phyloP scores from a whole-genome alignment of 2,888 invertebrate genomes.

The Dicranocentrus wangi region DNA sequence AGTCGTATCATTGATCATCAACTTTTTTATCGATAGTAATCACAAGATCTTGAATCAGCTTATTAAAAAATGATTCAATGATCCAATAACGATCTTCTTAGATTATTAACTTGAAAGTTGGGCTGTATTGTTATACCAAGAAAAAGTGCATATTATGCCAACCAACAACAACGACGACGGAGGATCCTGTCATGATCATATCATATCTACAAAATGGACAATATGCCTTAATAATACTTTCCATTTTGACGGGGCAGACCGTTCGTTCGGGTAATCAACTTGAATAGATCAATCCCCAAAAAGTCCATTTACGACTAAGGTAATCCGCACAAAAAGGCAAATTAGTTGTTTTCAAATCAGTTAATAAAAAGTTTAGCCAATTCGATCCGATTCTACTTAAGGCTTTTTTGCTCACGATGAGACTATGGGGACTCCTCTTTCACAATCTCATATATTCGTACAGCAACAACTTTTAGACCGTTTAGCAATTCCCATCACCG shows the following conservation, averaged over 20 bases:
- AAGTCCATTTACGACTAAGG: too few species aligned
- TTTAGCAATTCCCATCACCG: too few species aligned
- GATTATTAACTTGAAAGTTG: slow-evolving; percentile 29
- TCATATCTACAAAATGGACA: slow-evolving; percentile 20
- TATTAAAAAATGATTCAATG: slow-evolving; percentile 62
- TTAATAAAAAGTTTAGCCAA: slow-evolving; percentile 8
- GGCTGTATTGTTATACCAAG: not conserved
- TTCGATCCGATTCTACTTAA: not conserved
- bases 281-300: too few species aligned
- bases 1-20: slow-evolving; percentile 47
- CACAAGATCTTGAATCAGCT: slow-evolving; percentile 38
- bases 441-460: too few species aligned
- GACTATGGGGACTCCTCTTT: too few species aligned
- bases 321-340: not conserved
- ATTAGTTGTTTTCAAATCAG: not conserved
- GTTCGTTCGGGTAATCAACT: too few species aligned
- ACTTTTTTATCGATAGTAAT: slow-evolving; percentile 44
- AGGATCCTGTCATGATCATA: too few species aligned
- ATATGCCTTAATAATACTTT: slow-evolving; percentile 30
- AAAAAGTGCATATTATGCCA: slow-evolving; percentile 1
- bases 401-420: too few species aligned
- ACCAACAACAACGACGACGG: too few species aligned
- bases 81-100: slow-evolving; percentile 56
- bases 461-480: too few species aligned
- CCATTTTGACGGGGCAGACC: too few species aligned